Base-by-base conservation (phyloP, 2,797 vertebrate species). In the Enteromius trimaculatus region DNA sequence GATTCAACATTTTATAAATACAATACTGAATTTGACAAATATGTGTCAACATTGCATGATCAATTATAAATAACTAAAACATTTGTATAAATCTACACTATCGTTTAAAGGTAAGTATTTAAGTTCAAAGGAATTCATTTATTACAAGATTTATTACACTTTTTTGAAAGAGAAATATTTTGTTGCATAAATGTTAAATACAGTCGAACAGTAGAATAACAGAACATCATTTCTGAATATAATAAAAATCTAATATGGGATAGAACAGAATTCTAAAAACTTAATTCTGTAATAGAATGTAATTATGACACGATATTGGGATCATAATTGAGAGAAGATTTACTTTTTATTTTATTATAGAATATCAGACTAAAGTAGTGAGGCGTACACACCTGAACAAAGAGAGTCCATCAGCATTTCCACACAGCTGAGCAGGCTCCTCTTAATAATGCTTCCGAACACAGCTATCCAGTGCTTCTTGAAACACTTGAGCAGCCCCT, bases 381-480 rank as follows among this genome's bases (percentile, higher is more conserved):
- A 84, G 71, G 23, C 49, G 55, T 42, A 80, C 86, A 44, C 93
- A 99, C 97, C 95, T 93, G 93, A 92, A 89, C 71, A 91, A 17
- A 98, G 92, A 89, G 93, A 94, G 71, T 92, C 37, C 47, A 92
- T 93, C 60, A 99, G 93, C 85, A 86, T 92, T 72, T 93, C 91
- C 89, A 98, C 79, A 1, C 90, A 92, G 86, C 95, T 85, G 72
- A 92, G 90, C 34, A 95, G 92, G 21, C 55, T 91, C 60, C 96
- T 95, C 75, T 94, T 93, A 87, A 96, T 91, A 62, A 98, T 21
- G 8, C 88, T 88, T 76, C 97, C 96, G 92, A 99, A 99, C 21
- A 99, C 97, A 89, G 97, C 96, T 62, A 97, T 77, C 97, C 97
- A 99, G 89, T 99, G 98, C 84, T 97, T 99, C 88, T 92, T 96